Percentiles rank a stretch among this genome's conserved stretches.
These are phyloP conservation scores for Mustela erminea DNA, from an alignment of 2,797 vertebrate genomes.

Conservation along the genomic window DNA sequence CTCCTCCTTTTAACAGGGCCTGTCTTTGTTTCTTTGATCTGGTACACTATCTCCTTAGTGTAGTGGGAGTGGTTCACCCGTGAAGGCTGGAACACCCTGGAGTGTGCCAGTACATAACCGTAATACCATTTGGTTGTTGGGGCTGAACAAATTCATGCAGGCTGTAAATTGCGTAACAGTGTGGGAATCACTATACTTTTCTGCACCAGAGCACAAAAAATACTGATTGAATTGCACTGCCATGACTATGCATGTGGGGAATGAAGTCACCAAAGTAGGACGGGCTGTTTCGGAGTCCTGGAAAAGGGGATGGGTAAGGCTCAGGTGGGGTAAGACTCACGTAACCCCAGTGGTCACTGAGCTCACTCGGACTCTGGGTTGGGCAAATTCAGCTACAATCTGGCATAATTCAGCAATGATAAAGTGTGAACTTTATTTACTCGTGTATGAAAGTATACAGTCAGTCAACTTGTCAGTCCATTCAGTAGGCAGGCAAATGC, in stretches of 20 bases:
- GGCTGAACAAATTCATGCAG: not conserved
- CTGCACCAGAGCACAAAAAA: not conserved
- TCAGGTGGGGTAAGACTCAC: not conserved
- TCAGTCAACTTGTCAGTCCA: not conserved
- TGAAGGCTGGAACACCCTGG: not conserved
- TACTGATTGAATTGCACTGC: not conserved
- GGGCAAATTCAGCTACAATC: not conserved
- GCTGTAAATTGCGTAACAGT: not conserved
- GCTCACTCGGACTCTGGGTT: not conserved
- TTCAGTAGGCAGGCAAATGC: not conserved
- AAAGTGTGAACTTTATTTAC: not conserved
- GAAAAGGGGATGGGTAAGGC: not conserved
- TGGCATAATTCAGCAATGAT: not conserved
- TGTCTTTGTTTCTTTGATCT: not conserved
- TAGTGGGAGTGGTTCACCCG: not conserved
- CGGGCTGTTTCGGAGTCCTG: not conserved
- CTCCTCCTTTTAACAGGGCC: not conserved
- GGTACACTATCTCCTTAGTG: not conserved
- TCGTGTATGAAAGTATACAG: not conserved
- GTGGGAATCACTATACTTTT: not conserved
- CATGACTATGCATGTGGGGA: not conserved
- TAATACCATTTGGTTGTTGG: not conserved
- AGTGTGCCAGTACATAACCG: not conserved
- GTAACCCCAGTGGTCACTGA: not conserved
- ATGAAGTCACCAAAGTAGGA: not conserved